Evolutionary conservation across 2,113 vertebrate genomes (phyloP).

Genomic region (Eretmochelys imbricata): DNA sequence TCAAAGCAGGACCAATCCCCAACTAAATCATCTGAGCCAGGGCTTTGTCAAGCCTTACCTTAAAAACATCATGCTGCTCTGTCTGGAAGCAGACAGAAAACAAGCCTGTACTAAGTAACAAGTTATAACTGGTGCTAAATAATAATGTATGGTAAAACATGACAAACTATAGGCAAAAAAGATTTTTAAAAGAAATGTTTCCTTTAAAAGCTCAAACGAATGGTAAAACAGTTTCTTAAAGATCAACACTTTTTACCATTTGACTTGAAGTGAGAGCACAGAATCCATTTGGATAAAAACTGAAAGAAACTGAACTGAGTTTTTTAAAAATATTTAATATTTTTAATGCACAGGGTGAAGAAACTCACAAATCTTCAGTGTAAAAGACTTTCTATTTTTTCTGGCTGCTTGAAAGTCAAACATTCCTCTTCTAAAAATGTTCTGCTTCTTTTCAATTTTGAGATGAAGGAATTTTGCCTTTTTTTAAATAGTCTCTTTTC

Average conservation of each 20-base stretch:
- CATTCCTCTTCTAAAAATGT: not conserved
- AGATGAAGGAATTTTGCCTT: not conserved
- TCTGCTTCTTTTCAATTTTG: not conserved
- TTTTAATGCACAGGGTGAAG: conserved; percentile 1
- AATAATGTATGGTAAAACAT: not conserved
- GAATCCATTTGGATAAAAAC: not conserved
- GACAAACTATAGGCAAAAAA: not conserved
- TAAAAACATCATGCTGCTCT: not conserved
- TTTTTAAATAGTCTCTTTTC: not conserved
- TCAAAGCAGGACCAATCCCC: no score
- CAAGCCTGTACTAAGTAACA: not conserved
- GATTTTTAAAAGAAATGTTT: not conserved
- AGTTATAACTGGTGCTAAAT: not conserved
- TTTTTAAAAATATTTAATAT: not conserved
- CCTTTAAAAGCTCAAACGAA: not conserved
- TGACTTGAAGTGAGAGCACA: not conserved
- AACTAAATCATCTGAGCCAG: no score
- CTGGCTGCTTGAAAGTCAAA: not conserved
- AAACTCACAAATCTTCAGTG: not conserved
- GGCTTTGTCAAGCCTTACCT: no score
- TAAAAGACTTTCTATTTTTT: not conserved
- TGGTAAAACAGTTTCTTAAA: not conserved
- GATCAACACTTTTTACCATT: not conserved
- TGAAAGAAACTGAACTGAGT: not conserved
- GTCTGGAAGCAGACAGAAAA: not conserved